Evolutionary conservation across 2,797 vertebrate species (phyloP).

Genomic region (Carduelis carduelis): DNA sequence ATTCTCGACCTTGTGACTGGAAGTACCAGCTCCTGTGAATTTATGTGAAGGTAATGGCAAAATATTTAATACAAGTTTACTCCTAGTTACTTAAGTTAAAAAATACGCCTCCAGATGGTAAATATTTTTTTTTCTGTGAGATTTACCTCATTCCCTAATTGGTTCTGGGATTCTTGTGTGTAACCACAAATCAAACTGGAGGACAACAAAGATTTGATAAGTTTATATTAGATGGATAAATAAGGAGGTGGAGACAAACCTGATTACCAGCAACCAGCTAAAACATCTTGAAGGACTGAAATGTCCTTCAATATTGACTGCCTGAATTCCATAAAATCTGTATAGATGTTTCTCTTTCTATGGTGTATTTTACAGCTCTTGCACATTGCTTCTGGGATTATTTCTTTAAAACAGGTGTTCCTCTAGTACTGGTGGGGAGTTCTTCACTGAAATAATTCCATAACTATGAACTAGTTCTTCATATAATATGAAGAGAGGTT

Average conservation of each 20-base stretch:
- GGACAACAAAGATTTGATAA: not conserved
- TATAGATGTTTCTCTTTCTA: not conserved
- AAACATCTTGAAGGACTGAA: not conserved
- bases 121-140: not conserved
- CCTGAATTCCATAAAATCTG: not conserved
- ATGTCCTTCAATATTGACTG: not conserved
- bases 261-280: not conserved
- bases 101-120: not conserved
- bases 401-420: not conserved
- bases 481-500: accelerated
- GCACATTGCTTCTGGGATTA: not conserved
- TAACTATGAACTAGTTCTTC: not conserved
- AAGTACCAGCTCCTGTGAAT: not conserved
- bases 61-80: not conserved
- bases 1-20: not conserved
- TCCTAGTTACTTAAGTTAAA: not conserved
- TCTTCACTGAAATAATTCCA: not conserved
- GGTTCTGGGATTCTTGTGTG: not conserved
- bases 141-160: not conserved
- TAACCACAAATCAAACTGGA: not conserved
- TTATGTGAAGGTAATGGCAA: not conserved
- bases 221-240: not conserved
- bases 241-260: too few species aligned
- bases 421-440: accelerated
- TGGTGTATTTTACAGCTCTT: not conserved